These are phyloP conservation scores for Xiphophorus couchianus DNA, from an alignment of 2,113 vertebrate species.

Conservation along the genomic window DNA sequence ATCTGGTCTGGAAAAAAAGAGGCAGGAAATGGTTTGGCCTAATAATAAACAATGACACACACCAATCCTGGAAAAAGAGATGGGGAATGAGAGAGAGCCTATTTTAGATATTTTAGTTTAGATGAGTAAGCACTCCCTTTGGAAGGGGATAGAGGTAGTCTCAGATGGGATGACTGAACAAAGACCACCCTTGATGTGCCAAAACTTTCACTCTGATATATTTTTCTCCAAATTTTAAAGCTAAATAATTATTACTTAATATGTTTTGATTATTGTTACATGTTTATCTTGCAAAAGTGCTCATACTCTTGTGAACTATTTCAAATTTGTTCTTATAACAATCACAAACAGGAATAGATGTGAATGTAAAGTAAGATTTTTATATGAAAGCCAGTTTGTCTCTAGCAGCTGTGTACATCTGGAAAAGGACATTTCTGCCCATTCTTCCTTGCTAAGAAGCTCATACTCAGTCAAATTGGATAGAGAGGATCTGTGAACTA, in stretches of 20 bases:
- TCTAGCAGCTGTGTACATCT: too few relatives aligned
- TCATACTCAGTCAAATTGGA: too few relatives aligned
- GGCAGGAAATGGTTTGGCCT: conserved; percentile 72
- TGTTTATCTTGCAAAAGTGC: too few relatives aligned
- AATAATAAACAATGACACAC: conserved; percentile 77
- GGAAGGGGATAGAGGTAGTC: conserved; percentile 45
- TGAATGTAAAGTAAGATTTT: too few relatives aligned
- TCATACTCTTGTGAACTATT: too few relatives aligned
- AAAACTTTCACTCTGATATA: conserved; percentile 19
- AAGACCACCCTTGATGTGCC: conserved; percentile 40
- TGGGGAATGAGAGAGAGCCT: conserved; percentile 60
- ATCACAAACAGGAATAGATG: too few relatives aligned
- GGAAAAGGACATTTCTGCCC: too few relatives aligned
- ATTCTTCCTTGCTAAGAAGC: too few relatives aligned
- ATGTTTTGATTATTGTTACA: background rate
- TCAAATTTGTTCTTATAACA: too few relatives aligned
- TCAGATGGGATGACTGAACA: conserved; percentile 54
- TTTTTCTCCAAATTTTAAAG: background rate
- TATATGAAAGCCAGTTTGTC: too few relatives aligned
- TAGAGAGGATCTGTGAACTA: too few relatives aligned
- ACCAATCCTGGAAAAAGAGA: conserved; percentile 54
- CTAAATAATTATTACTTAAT: background rate
- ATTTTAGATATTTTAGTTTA: conserved; percentile 63
- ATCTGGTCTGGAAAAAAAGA: conserved; percentile 55
- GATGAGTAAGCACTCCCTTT: conserved; percentile 65